Evolutionary conservation across 2,797 vertebrate species (phyloP), one percentile per base, ranked within the genome.

Genomic region (Thunnus albacares): DNA sequence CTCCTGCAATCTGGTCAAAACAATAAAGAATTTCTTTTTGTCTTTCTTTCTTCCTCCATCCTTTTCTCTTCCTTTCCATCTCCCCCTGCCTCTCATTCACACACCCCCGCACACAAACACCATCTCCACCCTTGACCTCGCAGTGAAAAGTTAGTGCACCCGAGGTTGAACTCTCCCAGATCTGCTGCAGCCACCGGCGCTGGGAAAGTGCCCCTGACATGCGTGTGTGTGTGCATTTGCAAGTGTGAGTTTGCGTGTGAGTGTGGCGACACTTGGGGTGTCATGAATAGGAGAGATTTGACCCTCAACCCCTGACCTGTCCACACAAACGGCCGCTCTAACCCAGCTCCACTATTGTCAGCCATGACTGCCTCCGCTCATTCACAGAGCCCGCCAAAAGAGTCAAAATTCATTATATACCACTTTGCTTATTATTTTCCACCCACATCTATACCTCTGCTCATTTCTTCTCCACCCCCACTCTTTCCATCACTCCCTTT

Each of bases 61-160:
- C 71, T 62, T 65, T 55, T 56, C 35, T 8, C 41, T 69, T 69
- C 61, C 45, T 58, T 17, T 33, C 45, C 22, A 26, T n/a, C 55
- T 18, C 75, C 45, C 28, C 56, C 78, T 71, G 65, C 57, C 75
- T 63, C 68, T 30, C 74, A n/a, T 81, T 91, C 93, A 79, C 87
- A 78, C 85, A 67, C 88, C 71, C 89, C 72, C 85, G 24, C 66
- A 60, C 90, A 86, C 85, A 91, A 90, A 91, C 74, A 22, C 84
- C 84, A 79, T 35, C 73, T 58, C 90, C 92, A 96, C 95, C 95
- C 94, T 93, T 95, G 95, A 95, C 95, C 94, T 89, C 89, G 33
- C 93, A 68, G 94, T 96, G 95, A 96, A 96, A 96, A 96, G 95
- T 96, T 96, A 94, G 90, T 78, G 80, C 91, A 88, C 88, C 92